These are phyloP conservation scores for Noctilio leporinus DNA, from an alignment of 2,113 vertebrate genomes.

Conservation along the genomic window DNA sequence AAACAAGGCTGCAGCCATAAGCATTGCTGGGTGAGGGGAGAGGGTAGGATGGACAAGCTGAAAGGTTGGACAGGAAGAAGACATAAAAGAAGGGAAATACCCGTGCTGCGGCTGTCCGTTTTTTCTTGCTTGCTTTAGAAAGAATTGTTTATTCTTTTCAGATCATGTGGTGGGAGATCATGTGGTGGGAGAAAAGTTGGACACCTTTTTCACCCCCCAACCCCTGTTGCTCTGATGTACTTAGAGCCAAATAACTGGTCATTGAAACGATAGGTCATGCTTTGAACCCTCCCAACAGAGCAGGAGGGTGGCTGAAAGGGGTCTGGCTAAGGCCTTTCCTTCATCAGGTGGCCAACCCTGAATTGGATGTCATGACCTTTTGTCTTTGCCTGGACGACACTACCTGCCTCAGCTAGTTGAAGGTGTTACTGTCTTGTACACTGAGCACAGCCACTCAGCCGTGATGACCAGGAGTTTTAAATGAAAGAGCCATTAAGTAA, in stretches of 20 bases:
- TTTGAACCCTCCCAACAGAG: background rate
- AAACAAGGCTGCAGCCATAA: background rate
- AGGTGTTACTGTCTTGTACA: background rate
- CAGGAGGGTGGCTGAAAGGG: background rate
- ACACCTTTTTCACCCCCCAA: background rate
- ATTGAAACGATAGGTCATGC: background rate
- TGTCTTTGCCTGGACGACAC: background rate
- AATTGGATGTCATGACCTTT: background rate
- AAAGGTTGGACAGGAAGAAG: background rate
- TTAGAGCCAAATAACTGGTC: background rate
- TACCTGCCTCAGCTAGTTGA: background rate
- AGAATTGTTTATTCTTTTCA: background rate
- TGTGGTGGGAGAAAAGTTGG: background rate
- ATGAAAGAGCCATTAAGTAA: background rate
- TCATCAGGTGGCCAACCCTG: background rate
- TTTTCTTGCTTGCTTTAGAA: background rate
- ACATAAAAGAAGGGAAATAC: background rate
- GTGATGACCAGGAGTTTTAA: background rate
- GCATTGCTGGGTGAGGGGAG: background rate
- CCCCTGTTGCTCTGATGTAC: background rate
- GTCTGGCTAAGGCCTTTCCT: accelerated
- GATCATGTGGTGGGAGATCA: background rate
- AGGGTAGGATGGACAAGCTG: too few relatives aligned
- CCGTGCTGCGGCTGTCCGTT: background rate
- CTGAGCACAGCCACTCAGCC: background rate